Percentiles rank a stretch among this genome's conserved stretches.
Evolutionary conservation across 2,113 vertebrate genomes (phyloP).

Genomic region (Cyphomyrus plagiostoma): DNA sequence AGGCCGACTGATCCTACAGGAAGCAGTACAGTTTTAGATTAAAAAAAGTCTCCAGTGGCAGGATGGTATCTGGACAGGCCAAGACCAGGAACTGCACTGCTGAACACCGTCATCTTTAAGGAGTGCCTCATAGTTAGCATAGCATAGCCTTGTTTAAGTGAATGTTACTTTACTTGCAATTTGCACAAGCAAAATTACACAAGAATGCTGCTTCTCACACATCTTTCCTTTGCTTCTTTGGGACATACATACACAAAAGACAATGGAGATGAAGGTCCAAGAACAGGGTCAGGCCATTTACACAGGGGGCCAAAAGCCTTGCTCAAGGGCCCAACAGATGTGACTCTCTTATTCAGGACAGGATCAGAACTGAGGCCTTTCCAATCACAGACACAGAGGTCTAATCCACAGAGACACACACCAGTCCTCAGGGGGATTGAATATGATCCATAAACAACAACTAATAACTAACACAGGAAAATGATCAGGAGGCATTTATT

Average conservation of each 20-base stretch:
- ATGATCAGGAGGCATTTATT: background rate
- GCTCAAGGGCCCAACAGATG: background rate
- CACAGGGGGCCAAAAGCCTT: background rate
- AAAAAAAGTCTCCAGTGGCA: slow-evolving; percentile 33
- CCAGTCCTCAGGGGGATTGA: background rate
- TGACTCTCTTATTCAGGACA: background rate
- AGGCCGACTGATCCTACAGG: slow-evolving; percentile 45
- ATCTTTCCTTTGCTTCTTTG: background rate
- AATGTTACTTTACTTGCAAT: background rate
- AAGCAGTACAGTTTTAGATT: slow-evolving; percentile 51
- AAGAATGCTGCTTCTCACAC: background rate
- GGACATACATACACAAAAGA: background rate
- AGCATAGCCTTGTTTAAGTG: background rate
- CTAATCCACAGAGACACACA: background rate
- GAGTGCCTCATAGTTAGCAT: background rate
- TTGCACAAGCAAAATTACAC: background rate
- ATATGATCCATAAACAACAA: background rate
- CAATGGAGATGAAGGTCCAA: background rate
- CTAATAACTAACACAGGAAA: background rate
- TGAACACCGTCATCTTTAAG: background rate
- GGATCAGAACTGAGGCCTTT: background rate
- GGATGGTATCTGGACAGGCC: slow-evolving; percentile 22
- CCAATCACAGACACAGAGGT: background rate
- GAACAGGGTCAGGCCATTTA: background rate
- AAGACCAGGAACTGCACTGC: slow-evolving; percentile 24